Evolutionary conservation across 2,888 invertebrate species (phyloP), one percentile per base, ranked within the genome.

Genomic region (Drosophila affinis): DNA sequence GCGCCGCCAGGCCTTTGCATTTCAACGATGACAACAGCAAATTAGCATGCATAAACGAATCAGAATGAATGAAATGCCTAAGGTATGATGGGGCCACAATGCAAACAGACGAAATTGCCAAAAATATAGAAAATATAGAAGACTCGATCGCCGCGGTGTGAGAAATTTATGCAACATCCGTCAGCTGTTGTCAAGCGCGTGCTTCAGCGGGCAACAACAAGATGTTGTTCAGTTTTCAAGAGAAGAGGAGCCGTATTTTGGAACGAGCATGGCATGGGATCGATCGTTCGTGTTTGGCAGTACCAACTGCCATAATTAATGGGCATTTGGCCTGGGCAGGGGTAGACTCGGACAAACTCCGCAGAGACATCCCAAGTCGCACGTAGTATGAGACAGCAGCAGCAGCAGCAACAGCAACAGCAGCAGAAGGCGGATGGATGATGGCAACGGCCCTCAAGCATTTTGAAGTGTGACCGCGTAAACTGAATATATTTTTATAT

Each of bases 401-500:
- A 57, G 47, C 14, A 21, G 56, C 46, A n/a, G 59, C 59, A 6
- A 5, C 62, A 29, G 56, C 14, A 21, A 48, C 46, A n/a, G 58
- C 58, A 6, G 10, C 62, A 29, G 62, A 75, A 82, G 68, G 77
- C 85, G 85, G 85, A 84, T 80, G 81, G 56, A 58, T 68, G 67
- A 72, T 72, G 64, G 57, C 53, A 21, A 58, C 53, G 71, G 73
- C 76, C 75, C 76, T 72, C 76, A 44, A 74, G 68, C 79, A 70
- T 53, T 56, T 70, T 76, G 72, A 87, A 81, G 79, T 76, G 77
- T 89, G 89, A 81, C 80, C 87, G 81, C 78, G 78, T 86, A 82
- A 86, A 80, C 81, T 84, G 81, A 88, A 84, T 82, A 73, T 61
- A 62, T 58, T 63, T 84, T 79, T 89, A 89, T 85, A 79, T 89